Conservation (phyloP, 2,888 invertebrate species). For the Lomographa bimaculata region DNA sequence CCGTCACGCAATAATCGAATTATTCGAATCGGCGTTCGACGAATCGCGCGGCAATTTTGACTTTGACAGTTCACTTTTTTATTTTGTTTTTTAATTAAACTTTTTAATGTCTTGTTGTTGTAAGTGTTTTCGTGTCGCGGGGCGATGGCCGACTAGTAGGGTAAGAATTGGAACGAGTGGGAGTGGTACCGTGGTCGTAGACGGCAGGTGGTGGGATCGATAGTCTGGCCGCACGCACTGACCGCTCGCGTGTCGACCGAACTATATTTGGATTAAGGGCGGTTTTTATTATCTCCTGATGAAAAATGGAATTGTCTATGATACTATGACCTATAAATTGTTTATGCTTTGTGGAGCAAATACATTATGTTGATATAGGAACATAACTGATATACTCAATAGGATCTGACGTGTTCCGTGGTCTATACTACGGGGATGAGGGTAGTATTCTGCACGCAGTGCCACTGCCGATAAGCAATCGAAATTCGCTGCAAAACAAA, state of each 20-base stretch:
- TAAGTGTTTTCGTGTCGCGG: conserved; percentile 62
- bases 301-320: conserved; percentile 34
- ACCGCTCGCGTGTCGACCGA: conserved; percentile 58
- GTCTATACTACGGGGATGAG: too few species aligned
- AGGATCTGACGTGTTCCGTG: too few species aligned
- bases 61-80: conserved; percentile 44
- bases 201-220: conserved; percentile 75
- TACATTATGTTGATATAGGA: too few species aligned
- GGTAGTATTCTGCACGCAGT: too few species aligned
- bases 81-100: conserved; percentile 32
- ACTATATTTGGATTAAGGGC: conserved; percentile 64
- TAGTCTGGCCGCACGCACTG: conserved; percentile 80
- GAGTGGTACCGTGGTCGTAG: conserved; percentile 72
- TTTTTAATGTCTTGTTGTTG: conserved; percentile 35
- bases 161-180: conserved; percentile 62
- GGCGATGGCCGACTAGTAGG: conserved; percentile 78
- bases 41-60: conserved; percentile 34
- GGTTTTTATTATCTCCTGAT: conserved; percentile 44
- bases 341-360: too few species aligned
- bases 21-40: conserved; percentile 24
- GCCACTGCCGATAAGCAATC: too few species aligned
- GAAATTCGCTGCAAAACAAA: too few species aligned
- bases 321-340: conserved; percentile 7
- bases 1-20: conserved; percentile 34
- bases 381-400: too few species aligned